phyloP scores from a whole-genome alignment of 2,888 invertebrate species.

The Apodemia hepburni region DNA sequence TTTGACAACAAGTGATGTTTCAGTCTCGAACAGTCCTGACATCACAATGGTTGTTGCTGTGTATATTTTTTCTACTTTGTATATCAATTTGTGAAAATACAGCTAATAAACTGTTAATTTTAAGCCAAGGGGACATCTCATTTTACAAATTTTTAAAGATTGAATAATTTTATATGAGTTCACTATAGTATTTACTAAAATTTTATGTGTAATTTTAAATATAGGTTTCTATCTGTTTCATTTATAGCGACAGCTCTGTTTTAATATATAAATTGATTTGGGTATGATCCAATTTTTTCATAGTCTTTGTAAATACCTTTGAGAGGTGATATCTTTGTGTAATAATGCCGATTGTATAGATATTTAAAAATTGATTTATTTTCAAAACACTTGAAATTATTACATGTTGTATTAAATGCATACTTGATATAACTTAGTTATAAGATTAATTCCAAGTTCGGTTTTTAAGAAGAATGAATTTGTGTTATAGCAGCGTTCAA shows the following conservation, averaged over 20 bases:
- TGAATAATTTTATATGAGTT: not conserved
- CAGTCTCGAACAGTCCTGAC: constrained; percentile 36
- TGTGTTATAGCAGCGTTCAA: constrained; percentile 55
- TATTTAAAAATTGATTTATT: constrained; percentile 6
- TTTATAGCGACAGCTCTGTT: not conserved
- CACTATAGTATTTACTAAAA: not conserved
- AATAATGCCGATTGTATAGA: constrained; percentile 7
- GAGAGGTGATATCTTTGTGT: constrained; percentile 8
- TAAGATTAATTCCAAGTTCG: constrained; percentile 52
- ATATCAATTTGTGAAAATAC: constrained; percentile 57
- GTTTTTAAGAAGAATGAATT: constrained; percentile 46
- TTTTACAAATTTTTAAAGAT: constrained; percentile 1
- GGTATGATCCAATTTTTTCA: not conserved
- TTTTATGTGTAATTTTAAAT: not conserved
- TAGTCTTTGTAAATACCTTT: not conserved
- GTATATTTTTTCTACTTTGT: constrained; percentile 77
- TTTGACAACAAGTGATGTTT: constrained; percentile 23
- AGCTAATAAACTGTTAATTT: constrained; percentile 33
- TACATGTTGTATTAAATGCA: constrained; percentile 13
- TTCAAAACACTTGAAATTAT: constrained; percentile 2
- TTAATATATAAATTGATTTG: constrained; percentile 2
- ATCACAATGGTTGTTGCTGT: constrained; percentile 54
- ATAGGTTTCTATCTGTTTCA: not conserved
- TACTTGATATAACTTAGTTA: constrained; percentile 16
- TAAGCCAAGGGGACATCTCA: not conserved